phyloP scores from a whole-genome alignment of 1,140 invertebrate genomes.

The Zelostemma sp. region DNA sequence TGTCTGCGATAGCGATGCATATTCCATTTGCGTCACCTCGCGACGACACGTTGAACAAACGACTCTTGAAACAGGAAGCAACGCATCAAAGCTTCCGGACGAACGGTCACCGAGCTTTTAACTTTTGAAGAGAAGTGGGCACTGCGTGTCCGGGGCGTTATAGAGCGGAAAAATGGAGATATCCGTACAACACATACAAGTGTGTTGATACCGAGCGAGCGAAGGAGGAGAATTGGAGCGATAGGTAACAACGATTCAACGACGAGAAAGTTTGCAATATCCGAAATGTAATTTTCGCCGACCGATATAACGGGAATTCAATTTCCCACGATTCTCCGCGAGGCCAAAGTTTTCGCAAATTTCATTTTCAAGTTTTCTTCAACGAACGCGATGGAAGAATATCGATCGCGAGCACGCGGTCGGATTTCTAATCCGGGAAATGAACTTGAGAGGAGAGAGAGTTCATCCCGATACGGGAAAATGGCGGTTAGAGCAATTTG shows the following conservation, averaged over 20 bases:
- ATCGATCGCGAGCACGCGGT: no score
- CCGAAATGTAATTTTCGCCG: no score
- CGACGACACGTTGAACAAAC: constrained; percentile 8
- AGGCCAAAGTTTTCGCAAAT: no score
- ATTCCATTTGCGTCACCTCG: constrained; percentile 1
- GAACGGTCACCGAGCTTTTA: constrained; percentile 44
- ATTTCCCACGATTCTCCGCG: no score
- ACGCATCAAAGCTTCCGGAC: constrained; percentile 51
- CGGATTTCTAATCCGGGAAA: no score
- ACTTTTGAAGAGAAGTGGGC: constrained; percentile 15
- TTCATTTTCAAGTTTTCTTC: no score
- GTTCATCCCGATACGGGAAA: no score
- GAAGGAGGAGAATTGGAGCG: background rate
- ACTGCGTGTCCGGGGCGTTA: constrained; percentile 21
- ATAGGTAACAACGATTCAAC: background rate
- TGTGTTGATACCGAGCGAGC: background rate
- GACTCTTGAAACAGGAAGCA: constrained; percentile 36
- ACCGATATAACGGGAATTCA: no score
- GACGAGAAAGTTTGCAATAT: background rate
- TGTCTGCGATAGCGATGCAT: background rate
- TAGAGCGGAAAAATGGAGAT: constrained; percentile 38
- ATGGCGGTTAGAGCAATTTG: no score
- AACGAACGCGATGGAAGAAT: no score
- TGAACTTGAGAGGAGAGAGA: no score
- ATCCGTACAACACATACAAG: background rate